phyloP scores from a whole-genome alignment of 1,140 invertebrate genomes.

The Rhopalosiphum padi region DNA sequence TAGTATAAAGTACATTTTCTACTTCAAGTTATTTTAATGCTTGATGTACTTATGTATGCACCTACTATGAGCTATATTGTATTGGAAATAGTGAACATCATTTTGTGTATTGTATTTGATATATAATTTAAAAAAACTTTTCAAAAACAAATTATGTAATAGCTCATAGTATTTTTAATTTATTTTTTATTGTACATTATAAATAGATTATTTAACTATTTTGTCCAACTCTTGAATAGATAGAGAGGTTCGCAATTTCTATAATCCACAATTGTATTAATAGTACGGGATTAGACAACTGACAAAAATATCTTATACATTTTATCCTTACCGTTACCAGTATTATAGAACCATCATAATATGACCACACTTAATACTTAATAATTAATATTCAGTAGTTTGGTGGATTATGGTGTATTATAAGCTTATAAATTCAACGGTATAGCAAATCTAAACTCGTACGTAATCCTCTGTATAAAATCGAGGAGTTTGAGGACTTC shows the following conservation, averaged over 20 bases:
- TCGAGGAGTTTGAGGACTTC: background rate
- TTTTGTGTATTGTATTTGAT: too few relatives aligned
- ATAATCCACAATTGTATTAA: background rate
- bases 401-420: background rate
- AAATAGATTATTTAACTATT: too few relatives aligned
- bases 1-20: background rate
- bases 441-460: background rate
- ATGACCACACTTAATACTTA: background rate
- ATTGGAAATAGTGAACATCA: too few relatives aligned
- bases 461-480: background rate
- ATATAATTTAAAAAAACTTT: too few relatives aligned
- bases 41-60: too few relatives aligned
- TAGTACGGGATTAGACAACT: background rate
- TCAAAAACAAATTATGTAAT: too few relatives aligned
- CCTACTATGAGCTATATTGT: too few relatives aligned
- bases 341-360: background rate
- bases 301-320: background rate
- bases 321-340: too few relatives aligned
- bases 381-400: too few relatives aligned
- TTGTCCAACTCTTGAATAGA: background rate
- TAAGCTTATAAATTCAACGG: background rate
- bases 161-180: too few relatives aligned
- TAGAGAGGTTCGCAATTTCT: background rate
- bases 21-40: background rate
- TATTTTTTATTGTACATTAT: background rate